Conservation (phyloP, 1,140 invertebrate species). For the Calliphora vicina region DNA sequence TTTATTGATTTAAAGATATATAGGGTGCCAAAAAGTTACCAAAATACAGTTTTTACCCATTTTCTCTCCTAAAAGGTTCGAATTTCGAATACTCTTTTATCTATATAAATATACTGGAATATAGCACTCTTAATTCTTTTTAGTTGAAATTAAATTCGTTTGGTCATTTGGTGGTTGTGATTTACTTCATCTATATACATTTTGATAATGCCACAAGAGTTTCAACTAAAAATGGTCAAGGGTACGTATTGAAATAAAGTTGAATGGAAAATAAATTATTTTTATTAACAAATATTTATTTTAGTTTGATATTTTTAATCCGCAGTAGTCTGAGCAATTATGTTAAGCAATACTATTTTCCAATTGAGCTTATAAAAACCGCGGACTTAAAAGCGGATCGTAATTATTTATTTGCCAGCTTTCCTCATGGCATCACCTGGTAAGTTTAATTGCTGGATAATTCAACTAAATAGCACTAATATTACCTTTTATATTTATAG, state of each 20-base stretch:
- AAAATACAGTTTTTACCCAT: too few species aligned
- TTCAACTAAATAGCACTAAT: too few species aligned
- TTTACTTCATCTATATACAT: slow-evolving; percentile 38
- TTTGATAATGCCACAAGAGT: slow-evolving; percentile 31
- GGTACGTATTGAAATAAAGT: slow-evolving; percentile 42
- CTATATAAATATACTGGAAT: too few species aligned
- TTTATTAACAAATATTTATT: background rate
- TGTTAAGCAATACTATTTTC: slow-evolving; percentile 84
- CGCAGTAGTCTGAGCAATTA: slow-evolving; percentile 77
- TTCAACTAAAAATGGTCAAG: slow-evolving; percentile 41
- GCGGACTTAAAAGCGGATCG: slow-evolving; percentile 77
- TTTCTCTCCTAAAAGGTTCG: too few species aligned
- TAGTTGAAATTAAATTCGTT: too few species aligned
- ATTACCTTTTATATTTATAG: slow-evolving; percentile 55
- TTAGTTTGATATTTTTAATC: slow-evolving; percentile 67
- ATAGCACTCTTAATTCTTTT: too few species aligned
- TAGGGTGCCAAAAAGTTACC: too few species aligned
- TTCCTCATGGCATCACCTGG: slow-evolving; percentile 85
- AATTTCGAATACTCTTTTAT: too few species aligned
- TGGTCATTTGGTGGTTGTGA: too few species aligned
- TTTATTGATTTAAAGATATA: too few species aligned
- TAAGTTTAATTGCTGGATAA: slow-evolving; percentile 37
- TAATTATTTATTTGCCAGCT: slow-evolving; percentile 88
- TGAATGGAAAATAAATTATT: too few species aligned
- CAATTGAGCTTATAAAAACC: slow-evolving; percentile 82